Percentiles rank a stretch among this genome's conserved stretches.
phyloP scores from a whole-genome alignment of 2,797 vertebrate genomes.

The Margarornis squamiger region DNA sequence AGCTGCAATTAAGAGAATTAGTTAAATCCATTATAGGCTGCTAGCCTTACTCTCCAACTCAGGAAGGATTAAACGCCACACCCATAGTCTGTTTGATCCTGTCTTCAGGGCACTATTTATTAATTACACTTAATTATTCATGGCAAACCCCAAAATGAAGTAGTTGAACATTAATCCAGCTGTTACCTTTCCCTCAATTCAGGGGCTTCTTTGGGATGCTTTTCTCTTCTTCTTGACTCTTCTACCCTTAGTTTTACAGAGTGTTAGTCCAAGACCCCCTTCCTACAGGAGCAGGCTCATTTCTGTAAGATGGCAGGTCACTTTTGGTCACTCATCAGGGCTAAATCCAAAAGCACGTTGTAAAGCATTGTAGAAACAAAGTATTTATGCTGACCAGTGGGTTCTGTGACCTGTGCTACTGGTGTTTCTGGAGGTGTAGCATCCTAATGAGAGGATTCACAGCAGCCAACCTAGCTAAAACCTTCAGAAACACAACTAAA shows the following conservation, averaged over 20 bases:
- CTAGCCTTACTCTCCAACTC: slow-evolving; percentile 64
- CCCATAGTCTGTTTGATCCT: slow-evolving; percentile 65
- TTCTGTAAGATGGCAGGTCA: fast-evolving
- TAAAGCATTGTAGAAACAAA: neutral
- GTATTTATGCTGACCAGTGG: neutral
- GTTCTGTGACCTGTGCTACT: neutral
- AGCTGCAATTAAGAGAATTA: slow-evolving; percentile 71
- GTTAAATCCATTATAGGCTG: slow-evolving; percentile 67
- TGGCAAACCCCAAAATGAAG: slow-evolving; percentile 60
- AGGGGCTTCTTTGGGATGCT: neutral
- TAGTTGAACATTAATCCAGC: slow-evolving; percentile 46
- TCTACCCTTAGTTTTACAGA: neutral
- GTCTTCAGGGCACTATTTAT: slow-evolving; percentile 69
- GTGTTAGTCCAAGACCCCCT: neutral
- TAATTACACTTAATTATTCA: slow-evolving; percentile 67
- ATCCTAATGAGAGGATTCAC: neutral
- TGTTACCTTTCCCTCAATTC: slow-evolving; percentile 57
- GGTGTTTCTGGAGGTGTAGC: neutral
- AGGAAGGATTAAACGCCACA: slow-evolving; percentile 66
- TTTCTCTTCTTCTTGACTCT: neutral
- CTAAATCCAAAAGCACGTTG: neutral
- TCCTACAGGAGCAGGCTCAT: neutral
- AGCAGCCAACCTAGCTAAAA: neutral
- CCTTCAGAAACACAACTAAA: neutral
- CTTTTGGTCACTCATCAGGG: neutral